Evolutionary conservation across 35 echinoderm and acorn worm species (phyloP).

Genomic region (Ptychodera flava): DNA sequence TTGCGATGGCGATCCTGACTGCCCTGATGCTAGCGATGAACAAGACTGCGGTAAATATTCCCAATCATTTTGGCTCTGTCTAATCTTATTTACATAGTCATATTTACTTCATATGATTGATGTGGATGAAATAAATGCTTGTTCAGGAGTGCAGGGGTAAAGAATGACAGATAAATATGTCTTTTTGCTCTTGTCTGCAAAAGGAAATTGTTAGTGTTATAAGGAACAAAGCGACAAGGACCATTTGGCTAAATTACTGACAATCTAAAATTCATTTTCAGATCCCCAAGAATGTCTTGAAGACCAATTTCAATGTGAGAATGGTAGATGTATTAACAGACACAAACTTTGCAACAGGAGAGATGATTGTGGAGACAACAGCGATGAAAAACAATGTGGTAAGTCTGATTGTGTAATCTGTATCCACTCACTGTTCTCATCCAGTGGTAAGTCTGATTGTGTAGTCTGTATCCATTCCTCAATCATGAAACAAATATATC

Average conservation of each 20-base stretch:
- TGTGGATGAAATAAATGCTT: not conserved
- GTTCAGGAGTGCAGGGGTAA: not conserved
- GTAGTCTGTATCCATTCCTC: not conserved
- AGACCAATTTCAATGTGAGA: conserved; percentile 76
- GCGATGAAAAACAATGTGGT: conserved; percentile 58
- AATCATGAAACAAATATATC: not conserved
- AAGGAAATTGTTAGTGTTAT: not conserved
- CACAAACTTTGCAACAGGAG: conserved; percentile 75
- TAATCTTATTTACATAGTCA: not conserved
- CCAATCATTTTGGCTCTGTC: not conserved
- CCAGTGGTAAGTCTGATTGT: too few species aligned
- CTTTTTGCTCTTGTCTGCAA: too few species aligned
- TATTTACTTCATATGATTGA: not conserved
- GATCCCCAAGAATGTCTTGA: conserved; percentile 33
- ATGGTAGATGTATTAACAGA: conserved; percentile 52
- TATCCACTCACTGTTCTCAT: too few species aligned
- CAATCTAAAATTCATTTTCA: too few species aligned
- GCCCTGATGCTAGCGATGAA: conserved; percentile 68
- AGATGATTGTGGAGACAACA: conserved; percentile 73
- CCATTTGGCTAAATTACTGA: too few species aligned
- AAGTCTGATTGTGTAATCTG: too few species aligned
- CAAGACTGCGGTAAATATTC: conserved; percentile 51
- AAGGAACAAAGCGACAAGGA: not conserved
- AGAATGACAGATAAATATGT: not conserved
- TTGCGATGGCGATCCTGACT: conserved; percentile 85